Conservation (phyloP, 2,113 vertebrate species). For the Anarhynchus alexandrinus region DNA sequence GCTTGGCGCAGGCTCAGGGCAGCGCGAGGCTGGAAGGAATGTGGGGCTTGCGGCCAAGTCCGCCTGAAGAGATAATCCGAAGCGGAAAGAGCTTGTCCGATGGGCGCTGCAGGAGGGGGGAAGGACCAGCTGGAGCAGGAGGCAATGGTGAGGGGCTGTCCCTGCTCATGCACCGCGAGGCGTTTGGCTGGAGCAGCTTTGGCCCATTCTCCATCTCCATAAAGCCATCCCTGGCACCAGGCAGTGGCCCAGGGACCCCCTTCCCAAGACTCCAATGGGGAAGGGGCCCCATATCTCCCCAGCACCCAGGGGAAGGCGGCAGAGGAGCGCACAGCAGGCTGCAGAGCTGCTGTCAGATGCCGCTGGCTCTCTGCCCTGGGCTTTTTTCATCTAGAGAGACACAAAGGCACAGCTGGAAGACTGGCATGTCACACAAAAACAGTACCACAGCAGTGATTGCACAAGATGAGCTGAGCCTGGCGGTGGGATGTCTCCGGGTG, state of each 20-base stretch:
- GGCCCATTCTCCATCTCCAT: neutral
- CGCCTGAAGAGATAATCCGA: neutral
- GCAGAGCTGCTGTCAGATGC: neutral
- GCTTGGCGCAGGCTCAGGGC: neutral
- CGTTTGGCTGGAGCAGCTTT: neutral
- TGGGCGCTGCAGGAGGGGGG: neutral
- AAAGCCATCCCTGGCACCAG: neutral
- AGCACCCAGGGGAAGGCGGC: neutral
- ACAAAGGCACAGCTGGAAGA: slow-evolving; percentile 24
- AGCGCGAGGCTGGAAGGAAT: slow-evolving; percentile 4
- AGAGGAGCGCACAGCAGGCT: neutral
- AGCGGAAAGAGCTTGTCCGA: slow-evolving; percentile 32
- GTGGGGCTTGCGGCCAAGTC: neutral
- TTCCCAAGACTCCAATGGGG: neutral
- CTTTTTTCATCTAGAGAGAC: neutral
- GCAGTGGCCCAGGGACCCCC: neutral
- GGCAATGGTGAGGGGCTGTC: fast-evolving
- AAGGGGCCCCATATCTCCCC: neutral
- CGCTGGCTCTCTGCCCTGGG: neutral
- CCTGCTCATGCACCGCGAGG: fast-evolving
- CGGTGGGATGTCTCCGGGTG: fast-evolving
- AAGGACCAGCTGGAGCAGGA: neutral
- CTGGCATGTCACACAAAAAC: fast-evolving
- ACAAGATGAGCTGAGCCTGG: neutral
- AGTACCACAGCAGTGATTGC: neutral